Evolutionary conservation across 2,113 vertebrate species (phyloP), one percentile per base, ranked within the genome.

Genomic region (Oryzias melastigma): DNA sequence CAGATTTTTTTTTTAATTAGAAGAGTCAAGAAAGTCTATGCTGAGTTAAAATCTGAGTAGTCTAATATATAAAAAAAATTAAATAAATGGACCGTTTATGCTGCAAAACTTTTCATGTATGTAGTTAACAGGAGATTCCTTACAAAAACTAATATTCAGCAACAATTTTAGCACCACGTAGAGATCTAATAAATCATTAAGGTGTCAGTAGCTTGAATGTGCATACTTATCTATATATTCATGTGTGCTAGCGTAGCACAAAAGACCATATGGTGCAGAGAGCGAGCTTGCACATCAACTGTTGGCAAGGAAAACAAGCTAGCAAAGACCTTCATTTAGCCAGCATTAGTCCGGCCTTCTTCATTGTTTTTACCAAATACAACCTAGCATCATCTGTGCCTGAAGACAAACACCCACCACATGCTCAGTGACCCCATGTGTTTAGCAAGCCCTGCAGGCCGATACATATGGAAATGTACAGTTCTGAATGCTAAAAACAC

Each of bases 201-300:
- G 43, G 4, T 51, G 58, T 70, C 76, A 71, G 52, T 18, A 45
- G 66, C 49, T 4, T 71, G 41, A 58, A 49, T 57, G 48, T 1
- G 16, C 20, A 20, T 45, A 29, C 48, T 45, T 44, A 14, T 52
- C 17, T 58, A n/a, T 51, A 64, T 65, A 25, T 57, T 58, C 50
- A 27, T 48, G 40, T 78, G 60, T 44, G 40, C 65, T 69, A 20
- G 63, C 50, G n/a, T 70, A 75, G 64, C 83, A 73, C 24, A 84
- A 79, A 77, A 70, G 63, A 72, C 72, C 84, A 88, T 81, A 83
- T 84, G 84, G 82, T 68, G 68, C 48, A 47, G 70, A 73, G 73
- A 58, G 51, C 44, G 0, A 52, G 41, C 73, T 25, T 52, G 35
- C 29, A 19, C 35, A 85, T 53, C 64, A 65, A 51, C 73, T 73